Evolutionary conservation across 2,888 invertebrate species (phyloP).

Genomic region (Cantharis rustica): DNA sequence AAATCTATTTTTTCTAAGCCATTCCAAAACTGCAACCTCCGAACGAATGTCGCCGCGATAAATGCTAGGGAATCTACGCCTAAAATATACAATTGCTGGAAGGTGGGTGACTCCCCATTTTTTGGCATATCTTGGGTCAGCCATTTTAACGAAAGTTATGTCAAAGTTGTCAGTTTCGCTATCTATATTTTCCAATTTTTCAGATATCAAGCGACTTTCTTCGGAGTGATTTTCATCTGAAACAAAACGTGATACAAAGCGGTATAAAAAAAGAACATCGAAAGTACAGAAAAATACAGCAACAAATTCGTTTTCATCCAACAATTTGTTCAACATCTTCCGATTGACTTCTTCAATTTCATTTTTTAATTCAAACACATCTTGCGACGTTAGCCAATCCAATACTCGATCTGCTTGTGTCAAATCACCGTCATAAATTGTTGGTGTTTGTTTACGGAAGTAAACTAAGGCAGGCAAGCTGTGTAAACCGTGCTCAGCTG

Average conservation of each 20-base stretch:
- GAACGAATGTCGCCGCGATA: constrained; percentile 85
- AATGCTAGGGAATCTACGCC: constrained; percentile 90
- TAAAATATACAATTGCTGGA: constrained; percentile 90
- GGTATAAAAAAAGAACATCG: background rate
- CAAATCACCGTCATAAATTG: constrained; percentile 88
- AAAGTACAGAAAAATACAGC: constrained; percentile 90
- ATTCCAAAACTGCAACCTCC: constrained; percentile 87
- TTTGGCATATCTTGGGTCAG: constrained; percentile 86
- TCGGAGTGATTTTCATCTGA: constrained; percentile 79
- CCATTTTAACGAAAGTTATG: constrained; percentile 94
- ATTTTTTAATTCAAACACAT: constrained; percentile 93
- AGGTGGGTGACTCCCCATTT: constrained; percentile 93
- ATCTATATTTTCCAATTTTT: constrained; percentile 90
- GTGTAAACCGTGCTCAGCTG: constrained; percentile 80
- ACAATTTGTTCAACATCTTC: constrained; percentile 92
- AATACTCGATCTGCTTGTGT: constrained; percentile 84
- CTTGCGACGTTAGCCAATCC: constrained; percentile 90
- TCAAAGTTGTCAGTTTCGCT: constrained; percentile 93
- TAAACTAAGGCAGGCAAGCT: constrained; percentile 86
- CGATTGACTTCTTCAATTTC: constrained; percentile 97
- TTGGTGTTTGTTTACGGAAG: constrained; percentile 78
- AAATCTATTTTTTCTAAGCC: constrained; percentile 92
- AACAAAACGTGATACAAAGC: constrained; percentile 35
- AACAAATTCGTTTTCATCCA: constrained; percentile 93
- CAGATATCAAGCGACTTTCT: constrained; percentile 81